A percentile compares a stretch with the other conserved stretches of the same genome.
phyloP scores from a whole-genome alignment of 2,113 vertebrate genomes.

The Pholis gunnellus region DNA sequence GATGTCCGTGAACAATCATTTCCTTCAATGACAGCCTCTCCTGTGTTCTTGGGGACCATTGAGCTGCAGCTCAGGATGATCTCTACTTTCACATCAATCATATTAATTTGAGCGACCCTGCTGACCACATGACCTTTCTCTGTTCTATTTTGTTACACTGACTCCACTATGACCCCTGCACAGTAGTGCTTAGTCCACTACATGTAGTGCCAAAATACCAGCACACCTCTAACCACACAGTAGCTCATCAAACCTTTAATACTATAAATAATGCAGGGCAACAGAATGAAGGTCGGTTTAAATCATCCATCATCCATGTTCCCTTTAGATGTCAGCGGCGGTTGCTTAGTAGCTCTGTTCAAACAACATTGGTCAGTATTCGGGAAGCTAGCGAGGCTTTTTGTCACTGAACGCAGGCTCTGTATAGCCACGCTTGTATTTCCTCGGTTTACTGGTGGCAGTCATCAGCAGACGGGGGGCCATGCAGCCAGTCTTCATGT shows the following conservation, averaged over 20 bases:
- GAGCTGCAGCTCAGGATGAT: slow-evolving; percentile 59
- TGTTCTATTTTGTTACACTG: slow-evolving; percentile 42
- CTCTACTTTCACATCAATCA: slow-evolving; percentile 26
- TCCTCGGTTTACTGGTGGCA: not conserved
- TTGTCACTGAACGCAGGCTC: not conserved
- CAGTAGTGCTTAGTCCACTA: not conserved
- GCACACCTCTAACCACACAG: not conserved
- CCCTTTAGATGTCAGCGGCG: slow-evolving; percentile 8
- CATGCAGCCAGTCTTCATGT: slow-evolving; percentile 51
- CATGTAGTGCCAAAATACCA: not conserved
- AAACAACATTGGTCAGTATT: slow-evolving; percentile 7
- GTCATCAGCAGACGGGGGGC: slow-evolving; percentile 44
- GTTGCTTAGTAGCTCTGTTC: not conserved
- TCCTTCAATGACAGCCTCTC: slow-evolving; percentile 27
- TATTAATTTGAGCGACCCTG: slow-evolving; percentile 42
- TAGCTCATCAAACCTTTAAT: slow-evolving; percentile 20
- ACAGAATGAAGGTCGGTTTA: slow-evolving; percentile 5
- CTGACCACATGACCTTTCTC: slow-evolving; percentile 46
- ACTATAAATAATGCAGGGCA: slow-evolving; percentile 22
- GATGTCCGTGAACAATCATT: slow-evolving; percentile 19
- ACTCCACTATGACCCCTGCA: slow-evolving; percentile 31
- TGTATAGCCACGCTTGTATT: not conserved
- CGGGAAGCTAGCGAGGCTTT: not conserved
- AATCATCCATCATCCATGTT: slow-evolving; percentile 8
- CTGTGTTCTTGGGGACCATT: slow-evolving; percentile 35